Percentiles rank a stretch among this genome's conserved stretches.
These are phyloP conservation scores for Ophraella communa DNA, from an alignment of 2,888 invertebrate genomes.

Conservation along the genomic window DNA sequence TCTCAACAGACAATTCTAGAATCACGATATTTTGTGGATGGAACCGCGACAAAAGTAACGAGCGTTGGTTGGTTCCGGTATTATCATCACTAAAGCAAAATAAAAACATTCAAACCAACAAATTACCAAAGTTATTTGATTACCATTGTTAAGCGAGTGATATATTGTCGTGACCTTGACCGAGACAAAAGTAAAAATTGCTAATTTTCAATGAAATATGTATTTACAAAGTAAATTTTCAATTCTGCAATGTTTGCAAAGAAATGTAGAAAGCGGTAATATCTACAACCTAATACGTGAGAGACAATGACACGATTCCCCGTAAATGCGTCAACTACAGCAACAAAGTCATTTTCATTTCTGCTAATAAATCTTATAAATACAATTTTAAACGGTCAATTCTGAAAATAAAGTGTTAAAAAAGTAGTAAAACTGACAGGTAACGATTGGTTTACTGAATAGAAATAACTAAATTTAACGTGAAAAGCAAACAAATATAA, in stretches of 20 bases:
- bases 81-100: too few species aligned
- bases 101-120: too few species aligned
- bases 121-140: too few species aligned
- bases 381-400: too few species aligned
- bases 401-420: not conserved
- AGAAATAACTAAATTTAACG: not conserved
- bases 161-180: too few species aligned
- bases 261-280: not conserved
- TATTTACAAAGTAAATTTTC: not conserved
- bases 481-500: not conserved
- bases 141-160: too few species aligned
- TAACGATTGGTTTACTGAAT: not conserved
- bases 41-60: too few species aligned
- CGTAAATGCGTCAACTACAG: not conserved
- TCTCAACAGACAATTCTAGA: too few species aligned
- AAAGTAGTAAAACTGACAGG: not conserved
- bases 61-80: too few species aligned
- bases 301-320: not conserved
- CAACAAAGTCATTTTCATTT: not conserved
- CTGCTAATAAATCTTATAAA: not conserved
- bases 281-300: not conserved
- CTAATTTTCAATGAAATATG: not conserved
- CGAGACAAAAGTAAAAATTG: not conserved
- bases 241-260: not conserved
- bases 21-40: too few species aligned